Base-by-base conservation (phyloP, 1,140 invertebrate species). In the Pseudomyrmex cubaensis region DNA sequence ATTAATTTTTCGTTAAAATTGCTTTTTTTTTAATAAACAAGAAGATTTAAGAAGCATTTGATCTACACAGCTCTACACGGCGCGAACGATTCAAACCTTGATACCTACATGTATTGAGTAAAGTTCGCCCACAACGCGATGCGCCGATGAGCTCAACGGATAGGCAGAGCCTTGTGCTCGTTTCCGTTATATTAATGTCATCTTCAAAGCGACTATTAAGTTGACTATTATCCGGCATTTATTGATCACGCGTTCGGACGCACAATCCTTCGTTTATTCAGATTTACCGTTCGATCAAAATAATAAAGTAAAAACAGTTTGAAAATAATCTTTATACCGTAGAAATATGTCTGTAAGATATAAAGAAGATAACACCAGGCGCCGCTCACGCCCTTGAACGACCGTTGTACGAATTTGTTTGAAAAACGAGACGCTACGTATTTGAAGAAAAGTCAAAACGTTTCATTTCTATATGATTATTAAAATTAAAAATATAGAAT, bases 151-250 rank as follows among this genome's bases (percentile, higher is more conserved):
- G 61, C 50, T 56, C 56, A 48, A 75, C 80, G 62, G 72, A 62
- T 46, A 63, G 20, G 75, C 25, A n/a, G 66, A 89, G 62, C 91
- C 91, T 92, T 92, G 92, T 87, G 85, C 91, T 77, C 91, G 52
- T 92, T 92, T 90, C 83, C 72, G 12, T 92, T 91, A 89, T 89
- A 89, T 90, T 35, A 92, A 91, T 76, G 52, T 35, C 44, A 59
- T 84, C 85, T 89, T 91, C 91, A 90, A 90, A 91, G 61, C 83
- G 63, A 83, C 85, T 86, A 87, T 91, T 86, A 91, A 89, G 59
- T 86, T 82, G 75, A 66, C 80, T 84, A 63, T 57, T 56, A 59
- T 78, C 72, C 57, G 75, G 63, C 64, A 46, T 35, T 72, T 70
- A 46, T 17, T 63, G 35, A 70, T 57, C n/a, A 25, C 7, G 22